phyloP scores from a whole-genome alignment of 35 echinoderm and acorn worm species.

The Amphiura filiformis region DNA sequence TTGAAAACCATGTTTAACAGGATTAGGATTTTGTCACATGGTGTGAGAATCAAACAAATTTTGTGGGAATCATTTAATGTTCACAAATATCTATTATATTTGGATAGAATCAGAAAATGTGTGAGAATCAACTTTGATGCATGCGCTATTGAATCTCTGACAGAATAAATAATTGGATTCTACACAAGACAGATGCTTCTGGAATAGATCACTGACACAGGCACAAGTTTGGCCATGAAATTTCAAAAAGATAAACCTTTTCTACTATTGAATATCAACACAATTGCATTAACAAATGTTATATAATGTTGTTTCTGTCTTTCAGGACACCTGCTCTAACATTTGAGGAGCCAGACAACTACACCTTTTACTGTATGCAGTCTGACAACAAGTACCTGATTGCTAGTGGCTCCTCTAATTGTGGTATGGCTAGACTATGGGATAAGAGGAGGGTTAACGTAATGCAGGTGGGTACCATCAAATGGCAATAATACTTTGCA shows the following conservation, averaged over 20 bases:
- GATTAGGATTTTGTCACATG: no score
- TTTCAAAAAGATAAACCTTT: not conserved
- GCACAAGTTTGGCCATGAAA: not conserved
- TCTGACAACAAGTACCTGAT: slow-evolving; percentile 36
- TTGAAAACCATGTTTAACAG: no score
- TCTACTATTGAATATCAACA: not conserved
- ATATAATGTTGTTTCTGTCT: not conserved
- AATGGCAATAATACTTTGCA: no score
- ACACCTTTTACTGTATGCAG: slow-evolving; percentile 40
- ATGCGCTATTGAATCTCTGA: no score
- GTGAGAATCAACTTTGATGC: no score
- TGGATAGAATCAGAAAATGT: no score
- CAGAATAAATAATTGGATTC: no score
- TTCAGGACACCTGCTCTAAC: slow-evolving; percentile 24
- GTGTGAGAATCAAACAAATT: no score
- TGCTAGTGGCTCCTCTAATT: slow-evolving; percentile 27
- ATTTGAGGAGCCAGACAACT: slow-evolving; percentile 43
- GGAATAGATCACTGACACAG: not conserved
- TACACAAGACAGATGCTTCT: no score
- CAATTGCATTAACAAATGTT: not conserved
- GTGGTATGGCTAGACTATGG: slow-evolving; percentile 48
- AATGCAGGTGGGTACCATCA: slow-evolving; percentile 16
- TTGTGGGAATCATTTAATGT: no score
- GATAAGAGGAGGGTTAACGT: slow-evolving; percentile 38
- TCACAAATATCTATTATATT: no score